phyloP scores from a whole-genome alignment of 2,888 invertebrate genomes.

The Notodonta ziczac region DNA sequence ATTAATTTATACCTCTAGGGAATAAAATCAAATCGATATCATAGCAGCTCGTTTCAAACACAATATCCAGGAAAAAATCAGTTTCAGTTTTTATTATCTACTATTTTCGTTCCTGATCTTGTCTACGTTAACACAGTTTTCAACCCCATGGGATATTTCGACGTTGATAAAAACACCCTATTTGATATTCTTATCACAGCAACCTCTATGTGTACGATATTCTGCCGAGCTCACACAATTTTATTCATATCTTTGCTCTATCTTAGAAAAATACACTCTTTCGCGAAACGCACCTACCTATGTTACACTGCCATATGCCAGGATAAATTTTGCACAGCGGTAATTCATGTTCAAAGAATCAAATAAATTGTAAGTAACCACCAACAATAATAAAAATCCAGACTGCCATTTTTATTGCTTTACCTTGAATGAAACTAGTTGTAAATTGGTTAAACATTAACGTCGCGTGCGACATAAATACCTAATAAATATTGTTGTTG shows the following conservation, averaged over 20 bases:
- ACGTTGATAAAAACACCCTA: slow-evolving; percentile 8
- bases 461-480: slow-evolving; percentile 56
- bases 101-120: not conserved
- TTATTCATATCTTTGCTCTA: not conserved
- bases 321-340: slow-evolving; percentile 18
- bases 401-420: slow-evolving; percentile 35
- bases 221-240: not conserved
- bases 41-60: not conserved
- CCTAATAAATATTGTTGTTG: slow-evolving; percentile 46
- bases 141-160: slow-evolving; percentile 3
- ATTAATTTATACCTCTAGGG: no score
- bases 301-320: slow-evolving; percentile 1
- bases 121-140: slow-evolving; percentile 8
- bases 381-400: slow-evolving; percentile 29
- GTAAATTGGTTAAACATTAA: slow-evolving; percentile 55
- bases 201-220: not conserved
- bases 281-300: not conserved
- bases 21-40: no score
- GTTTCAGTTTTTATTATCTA: not conserved
- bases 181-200: slow-evolving; percentile 6
- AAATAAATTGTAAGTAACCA: slow-evolving; percentile 22
- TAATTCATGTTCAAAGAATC: slow-evolving; percentile 22
- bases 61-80: not conserved
- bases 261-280: not conserved
- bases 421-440: slow-evolving; percentile 46